Percentiles rank a stretch among this genome's conserved stretches.
Conservation (phyloP, 2,797 vertebrate species). For the Distichodus sexfasciatus region DNA sequence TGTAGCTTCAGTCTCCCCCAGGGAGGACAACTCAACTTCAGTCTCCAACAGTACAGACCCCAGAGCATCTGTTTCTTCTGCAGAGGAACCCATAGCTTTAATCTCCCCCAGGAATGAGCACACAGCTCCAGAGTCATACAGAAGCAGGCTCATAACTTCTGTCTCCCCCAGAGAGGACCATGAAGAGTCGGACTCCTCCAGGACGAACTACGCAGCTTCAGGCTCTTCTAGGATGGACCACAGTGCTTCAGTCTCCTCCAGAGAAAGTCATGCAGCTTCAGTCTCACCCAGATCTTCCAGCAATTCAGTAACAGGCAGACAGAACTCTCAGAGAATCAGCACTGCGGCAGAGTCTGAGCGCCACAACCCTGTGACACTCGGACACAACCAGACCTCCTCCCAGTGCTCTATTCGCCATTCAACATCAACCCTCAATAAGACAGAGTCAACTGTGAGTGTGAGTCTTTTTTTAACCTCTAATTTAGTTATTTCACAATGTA, state of each 20-base stretch:
- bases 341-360: not conserved
- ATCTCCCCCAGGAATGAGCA: not conserved
- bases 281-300: slow-evolving; percentile 1
- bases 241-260: not conserved
- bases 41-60: slow-evolving; percentile 15
- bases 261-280: too few relatives aligned
- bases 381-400: slow-evolving; percentile 15
- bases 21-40: slow-evolving; percentile 23
- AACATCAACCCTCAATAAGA: slow-evolving; percentile 2
- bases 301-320: not conserved
- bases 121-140: too few relatives aligned
- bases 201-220: slow-evolving; percentile 9
- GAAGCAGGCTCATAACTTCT: too few relatives aligned
- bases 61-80: not conserved
- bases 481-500: not conserved
- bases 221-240: not conserved
- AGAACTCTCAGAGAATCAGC: slow-evolving; percentile 27
- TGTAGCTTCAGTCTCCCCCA: not conserved
- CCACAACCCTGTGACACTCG: slow-evolving; percentile 7
- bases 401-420: slow-evolving; percentile 15
- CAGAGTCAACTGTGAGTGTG: slow-evolving; percentile 13
- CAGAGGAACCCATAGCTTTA: slow-evolving; percentile 1
- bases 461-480: slow-evolving; percentile 8
- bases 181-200: not conserved
- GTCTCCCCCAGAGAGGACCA: slow-evolving; percentile 1